Percentiles rank a stretch among this genome's conserved stretches.
These are phyloP conservation scores for Notolabrus celidotus DNA, from an alignment of 2,797 vertebrate species.

Conservation along the genomic window DNA sequence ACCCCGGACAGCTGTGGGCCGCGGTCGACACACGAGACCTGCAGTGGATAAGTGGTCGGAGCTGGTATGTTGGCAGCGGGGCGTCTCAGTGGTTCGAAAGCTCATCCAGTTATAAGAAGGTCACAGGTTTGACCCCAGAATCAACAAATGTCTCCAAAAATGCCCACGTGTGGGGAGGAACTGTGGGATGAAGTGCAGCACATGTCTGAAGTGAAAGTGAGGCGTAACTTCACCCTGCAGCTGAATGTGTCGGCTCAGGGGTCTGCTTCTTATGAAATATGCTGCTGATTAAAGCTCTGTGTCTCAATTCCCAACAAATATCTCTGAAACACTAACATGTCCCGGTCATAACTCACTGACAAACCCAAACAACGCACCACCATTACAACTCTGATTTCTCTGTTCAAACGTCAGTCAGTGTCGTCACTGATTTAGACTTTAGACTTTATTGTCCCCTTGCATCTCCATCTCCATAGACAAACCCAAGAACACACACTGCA, in stretches of 20 bases:
- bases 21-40: conserved; percentile 44
- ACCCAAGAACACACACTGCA: too few species aligned
- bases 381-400: too few species aligned
- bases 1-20: conserved; percentile 46
- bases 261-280: too few species aligned
- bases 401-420: too few species aligned
- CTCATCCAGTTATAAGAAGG: conserved; percentile 28
- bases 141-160: neutral
- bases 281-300: too few species aligned
- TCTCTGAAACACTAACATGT: too few species aligned
- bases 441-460: too few species aligned
- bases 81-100: neutral
- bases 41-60: neutral
- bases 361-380: too few species aligned
- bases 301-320: too few species aligned
- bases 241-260: neutral
- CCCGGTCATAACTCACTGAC: too few species aligned
- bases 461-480: too few species aligned
- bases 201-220: neutral
- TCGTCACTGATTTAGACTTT: too few species aligned
- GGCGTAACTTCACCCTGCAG: neutral
- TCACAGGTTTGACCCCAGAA: conserved; percentile 22
- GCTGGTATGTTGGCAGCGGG: conserved; percentile 20
- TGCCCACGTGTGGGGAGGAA: neutral
- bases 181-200: neutral